Evolutionary conservation across 1,140 invertebrate genomes (phyloP), one percentile per base, ranked within the genome.

Genomic region (Drosophila micromelanica): DNA sequence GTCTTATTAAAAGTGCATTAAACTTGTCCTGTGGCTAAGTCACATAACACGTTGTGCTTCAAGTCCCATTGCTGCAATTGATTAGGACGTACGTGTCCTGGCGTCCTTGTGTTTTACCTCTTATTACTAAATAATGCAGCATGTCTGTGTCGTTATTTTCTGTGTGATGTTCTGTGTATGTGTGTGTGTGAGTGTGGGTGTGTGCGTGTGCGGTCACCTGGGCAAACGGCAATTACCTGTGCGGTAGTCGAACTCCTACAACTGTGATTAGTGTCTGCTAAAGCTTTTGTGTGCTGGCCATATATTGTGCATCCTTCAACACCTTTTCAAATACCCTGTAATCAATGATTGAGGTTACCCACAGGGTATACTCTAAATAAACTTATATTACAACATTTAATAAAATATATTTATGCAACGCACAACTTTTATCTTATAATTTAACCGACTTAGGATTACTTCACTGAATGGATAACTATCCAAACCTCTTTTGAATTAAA

Each of bases 1-100:
- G 52, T 37, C 78, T 78, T 87, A 87, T 87, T 79, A 87, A 87
- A 87, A 87, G 84, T 89, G 84, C 84, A 89, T 80, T 89, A 80
- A 89, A 89, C 80, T 63, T 81, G 63, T 60, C 54, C 32, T 38
- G 30, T 27, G 9, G 35, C 46, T 43, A 51, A 42, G 32, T 52
- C 45, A 56, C 62, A 51, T 23, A 55, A 37, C 71, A 68, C 64
- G 60, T 72, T 12, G 11, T 23, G 17, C 49, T 49, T 65, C 12
- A 64, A 13, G 60, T 75, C 73, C 73, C 73, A 60, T 65, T 57
- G 73, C 80, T 77, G 80, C 70, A 74, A 89, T 89, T 89, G 84
- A 89, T 84, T 89, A 78, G 63, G 37, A 48, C 37, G 55, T 89
- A 89, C 84, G 84, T 89, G 84, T 84, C 61, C 68, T 71, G 67